These are phyloP conservation scores for Athrips mouffetella DNA, from an alignment of 2,888 invertebrate species.

Conservation along the genomic window DNA sequence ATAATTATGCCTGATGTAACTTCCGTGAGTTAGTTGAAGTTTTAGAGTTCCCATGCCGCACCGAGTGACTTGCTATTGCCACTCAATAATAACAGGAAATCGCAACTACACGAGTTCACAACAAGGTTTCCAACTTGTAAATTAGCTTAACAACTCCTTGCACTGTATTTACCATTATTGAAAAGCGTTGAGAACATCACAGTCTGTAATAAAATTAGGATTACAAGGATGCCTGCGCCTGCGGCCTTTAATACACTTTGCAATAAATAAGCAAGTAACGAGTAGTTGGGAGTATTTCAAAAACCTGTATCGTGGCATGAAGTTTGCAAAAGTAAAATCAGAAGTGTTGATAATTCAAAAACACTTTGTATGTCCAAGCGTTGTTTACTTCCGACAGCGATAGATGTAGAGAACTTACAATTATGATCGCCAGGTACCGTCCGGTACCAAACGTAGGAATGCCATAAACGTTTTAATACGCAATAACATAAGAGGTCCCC, in stretches of 20 bases:
- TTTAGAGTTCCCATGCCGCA: constrained; percentile 18
- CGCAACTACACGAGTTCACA: constrained; percentile 22
- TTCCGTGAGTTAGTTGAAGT: constrained; percentile 13
- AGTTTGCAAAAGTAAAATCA: neutral
- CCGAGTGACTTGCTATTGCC: constrained; percentile 25
- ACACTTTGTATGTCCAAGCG: neutral
- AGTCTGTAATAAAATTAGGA: neutral
- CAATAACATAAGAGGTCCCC: constrained; percentile 37
- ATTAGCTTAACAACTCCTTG: constrained; percentile 26
- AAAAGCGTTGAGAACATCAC: neutral
- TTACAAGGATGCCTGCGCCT: constrained; percentile 1
- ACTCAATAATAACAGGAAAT: constrained; percentile 35
- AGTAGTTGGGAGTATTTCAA: neutral
- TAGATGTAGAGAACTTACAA: neutral
- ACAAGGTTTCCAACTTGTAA: constrained; percentile 26
- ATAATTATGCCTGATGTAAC: constrained; percentile 5
- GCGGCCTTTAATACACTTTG: neutral
- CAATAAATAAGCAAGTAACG: constrained; percentile 6
- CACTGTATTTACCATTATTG: constrained; percentile 2
- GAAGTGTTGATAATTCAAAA: too few relatives aligned
- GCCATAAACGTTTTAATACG: constrained; percentile 32
- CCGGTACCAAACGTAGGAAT: constrained; percentile 22
- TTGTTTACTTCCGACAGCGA: neutral
- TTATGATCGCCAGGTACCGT: neutral
- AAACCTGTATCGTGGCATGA: constrained; percentile 2